Base-by-base conservation (phyloP, 2,113 vertebrate species). In the Poicephalus gulielmi region DNA sequence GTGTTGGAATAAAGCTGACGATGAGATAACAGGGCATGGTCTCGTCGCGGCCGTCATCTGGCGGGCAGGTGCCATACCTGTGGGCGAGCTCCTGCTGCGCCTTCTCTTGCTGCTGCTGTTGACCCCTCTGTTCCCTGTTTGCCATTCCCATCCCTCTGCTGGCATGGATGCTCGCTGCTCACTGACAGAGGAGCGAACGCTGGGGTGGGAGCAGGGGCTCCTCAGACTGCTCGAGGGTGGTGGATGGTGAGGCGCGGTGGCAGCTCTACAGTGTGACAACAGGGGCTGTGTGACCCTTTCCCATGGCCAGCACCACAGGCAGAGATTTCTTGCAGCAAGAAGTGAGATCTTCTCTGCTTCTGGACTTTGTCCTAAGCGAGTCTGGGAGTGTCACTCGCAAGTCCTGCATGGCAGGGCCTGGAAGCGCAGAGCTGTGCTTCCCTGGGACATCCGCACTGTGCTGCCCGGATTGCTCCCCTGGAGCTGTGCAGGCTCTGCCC, bases 121-220 rank as follows among this genome's bases (percentile, higher is more conserved):
- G 64, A 28, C 77, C 71, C 52, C 83, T 87, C 69, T 49, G 66
- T 83, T 43, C 78, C 85, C 57, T 50, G 6, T 4, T 10, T 81
- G 57, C 71, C 86, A 83, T 43, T 35, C 76, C 50, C 35, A 20
- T 14, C 50, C 78, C 1, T 0, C 31, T n/a, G 4, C 20, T 1
- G 2, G 37, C 3, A 1, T 0, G 11, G 28, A 2, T 3, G 25
- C 55, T 78, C 3, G 3, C 63, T 2, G 0, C 10, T 74, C 0
- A 0, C 71, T 9, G 6, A 37, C 35, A 33, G n/a, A 20, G 18
- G 7, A 3, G 5, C 22, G 13, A 4, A 4, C 1, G 14, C 31
- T 15, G 1, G 14, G 31, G 41, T 3, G 5, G 3, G 55, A 47
- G 70, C 39, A 68, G 59, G 59, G 31, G 57, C 74, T 41, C 31